Evolutionary conservation across 2,888 invertebrate species (phyloP).

Genomic region (Polyommatus iphigenia): DNA sequence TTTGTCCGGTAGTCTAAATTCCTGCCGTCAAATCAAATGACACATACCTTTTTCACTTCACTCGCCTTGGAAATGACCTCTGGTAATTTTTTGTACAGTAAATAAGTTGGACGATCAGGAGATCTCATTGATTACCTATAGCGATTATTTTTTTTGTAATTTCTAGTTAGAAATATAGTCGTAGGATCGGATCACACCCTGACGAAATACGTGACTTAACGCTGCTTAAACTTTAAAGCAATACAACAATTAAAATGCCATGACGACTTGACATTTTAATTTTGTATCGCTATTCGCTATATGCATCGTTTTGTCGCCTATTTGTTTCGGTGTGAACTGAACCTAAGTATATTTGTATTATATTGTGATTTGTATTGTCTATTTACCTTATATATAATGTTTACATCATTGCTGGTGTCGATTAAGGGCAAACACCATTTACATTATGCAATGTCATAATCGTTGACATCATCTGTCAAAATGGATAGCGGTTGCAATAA

Average conservation of each 20-base stretch:
- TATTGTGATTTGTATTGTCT: constrained; percentile 46
- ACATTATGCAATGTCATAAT: constrained; percentile 20
- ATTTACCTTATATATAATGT: not conserved
- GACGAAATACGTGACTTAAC: too few species aligned
- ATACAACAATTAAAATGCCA: too few species aligned
- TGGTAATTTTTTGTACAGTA: too few species aligned
- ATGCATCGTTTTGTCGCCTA: not conserved
- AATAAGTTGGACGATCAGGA: not conserved
- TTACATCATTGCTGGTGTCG: not conserved
- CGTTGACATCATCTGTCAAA: constrained; percentile 32
- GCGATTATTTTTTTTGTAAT: too few species aligned
- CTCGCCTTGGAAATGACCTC: not conserved
- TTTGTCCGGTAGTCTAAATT: not conserved
- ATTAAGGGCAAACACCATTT: constrained; percentile 7
- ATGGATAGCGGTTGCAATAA: not conserved
- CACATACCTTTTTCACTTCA: constrained; percentile 5
- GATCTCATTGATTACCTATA: not conserved
- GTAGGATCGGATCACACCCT: too few species aligned
- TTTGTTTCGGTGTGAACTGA: not conserved
- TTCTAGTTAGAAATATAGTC: too few species aligned
- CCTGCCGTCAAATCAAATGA: constrained; percentile 5
- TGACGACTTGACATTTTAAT: not conserved
- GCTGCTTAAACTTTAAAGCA: too few species aligned
- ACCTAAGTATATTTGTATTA: not conserved
- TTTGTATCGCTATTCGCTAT: not conserved